Conservation (phyloP, 2,113 vertebrate genomes). For the Procavia capensis region DNA sequence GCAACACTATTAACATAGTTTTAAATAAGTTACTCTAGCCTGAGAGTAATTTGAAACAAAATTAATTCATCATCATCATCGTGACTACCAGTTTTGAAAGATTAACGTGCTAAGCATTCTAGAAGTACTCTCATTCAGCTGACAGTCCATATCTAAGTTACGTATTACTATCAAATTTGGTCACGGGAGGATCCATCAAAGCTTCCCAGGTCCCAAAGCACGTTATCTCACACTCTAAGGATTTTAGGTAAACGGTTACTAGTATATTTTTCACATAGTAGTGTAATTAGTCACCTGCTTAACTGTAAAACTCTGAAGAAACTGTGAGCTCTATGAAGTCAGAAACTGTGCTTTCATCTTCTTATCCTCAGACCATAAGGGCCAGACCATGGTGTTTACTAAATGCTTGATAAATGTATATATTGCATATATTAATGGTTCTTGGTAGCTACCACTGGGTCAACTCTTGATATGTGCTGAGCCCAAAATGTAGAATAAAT, state of each 20-base stretch:
- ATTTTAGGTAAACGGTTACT: not conserved
- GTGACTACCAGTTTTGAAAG: not conserved
- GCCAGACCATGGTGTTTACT: not conserved
- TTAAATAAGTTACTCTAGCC: conserved; percentile 12
- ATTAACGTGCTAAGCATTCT: not conserved
- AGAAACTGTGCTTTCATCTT: not conserved
- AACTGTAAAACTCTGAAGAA: not conserved
- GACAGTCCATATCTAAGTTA: not conserved
- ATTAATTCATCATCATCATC: not conserved
- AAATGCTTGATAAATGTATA: not conserved
- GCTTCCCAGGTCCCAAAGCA: not conserved
- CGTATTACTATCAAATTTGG: not conserved
- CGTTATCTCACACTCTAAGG: not conserved
- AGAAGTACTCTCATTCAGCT: not conserved
- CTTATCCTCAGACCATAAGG: not conserved
- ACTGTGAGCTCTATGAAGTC: not conserved
- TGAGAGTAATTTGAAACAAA: conserved; percentile 27
- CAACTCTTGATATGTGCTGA: too few species aligned
- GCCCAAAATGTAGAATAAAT: not conserved
- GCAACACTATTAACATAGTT: not conserved
- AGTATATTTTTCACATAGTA: not conserved
- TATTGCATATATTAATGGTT: not conserved
- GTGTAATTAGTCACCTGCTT: not conserved
- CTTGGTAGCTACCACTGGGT: not conserved
- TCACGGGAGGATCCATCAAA: not conserved